Percentiles rank a stretch among this genome's conserved stretches.
Evolutionary conservation across 2,888 invertebrate genomes (phyloP).

Genomic region (Neuroscelio doddi): DNA sequence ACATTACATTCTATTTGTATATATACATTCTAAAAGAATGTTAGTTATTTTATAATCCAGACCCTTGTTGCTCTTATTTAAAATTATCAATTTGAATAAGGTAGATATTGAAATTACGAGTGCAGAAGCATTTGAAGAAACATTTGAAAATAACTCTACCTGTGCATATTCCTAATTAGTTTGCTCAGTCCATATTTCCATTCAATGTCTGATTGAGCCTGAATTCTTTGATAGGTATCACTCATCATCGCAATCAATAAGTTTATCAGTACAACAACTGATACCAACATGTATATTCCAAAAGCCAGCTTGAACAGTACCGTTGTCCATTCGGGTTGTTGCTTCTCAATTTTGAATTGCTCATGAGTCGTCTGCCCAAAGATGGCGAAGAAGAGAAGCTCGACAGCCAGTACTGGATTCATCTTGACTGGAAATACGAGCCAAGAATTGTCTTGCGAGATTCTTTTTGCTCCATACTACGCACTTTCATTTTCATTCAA

Average conservation of each 20-base stretch:
- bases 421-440: slow-evolving; percentile 83
- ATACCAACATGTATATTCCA: slow-evolving; percentile 98
- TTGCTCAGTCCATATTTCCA: slow-evolving; percentile 87
- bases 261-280: slow-evolving; percentile 98
- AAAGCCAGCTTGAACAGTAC: slow-evolving; percentile 90
- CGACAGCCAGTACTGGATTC: slow-evolving; percentile 94
- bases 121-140: too few relatives aligned
- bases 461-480: slow-evolving; percentile 15
- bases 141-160: too few relatives aligned
- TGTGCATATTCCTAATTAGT: slow-evolving; percentile 84
- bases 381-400: slow-evolving; percentile 98
- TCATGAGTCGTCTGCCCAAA: slow-evolving; percentile 94
- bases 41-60: too few relatives aligned
- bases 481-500: slow-evolving; percentile 28
- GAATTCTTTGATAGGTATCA: slow-evolving; percentile 99
- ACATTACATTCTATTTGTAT: too few relatives aligned
- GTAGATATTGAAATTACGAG: too few relatives aligned
- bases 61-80: too few relatives aligned
- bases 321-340: slow-evolving; percentile 88
- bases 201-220: slow-evolving; percentile 90
- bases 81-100: too few relatives aligned
- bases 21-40: too few relatives aligned
- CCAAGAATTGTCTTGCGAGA: slow-evolving; percentile 46
- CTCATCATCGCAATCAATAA: slow-evolving; percentile 99
- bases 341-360: slow-evolving; percentile 81